These are phyloP conservation scores for Gymnothorax reevesii DNA, from an alignment of 2,797 vertebrate species.

Conservation along the genomic window DNA sequence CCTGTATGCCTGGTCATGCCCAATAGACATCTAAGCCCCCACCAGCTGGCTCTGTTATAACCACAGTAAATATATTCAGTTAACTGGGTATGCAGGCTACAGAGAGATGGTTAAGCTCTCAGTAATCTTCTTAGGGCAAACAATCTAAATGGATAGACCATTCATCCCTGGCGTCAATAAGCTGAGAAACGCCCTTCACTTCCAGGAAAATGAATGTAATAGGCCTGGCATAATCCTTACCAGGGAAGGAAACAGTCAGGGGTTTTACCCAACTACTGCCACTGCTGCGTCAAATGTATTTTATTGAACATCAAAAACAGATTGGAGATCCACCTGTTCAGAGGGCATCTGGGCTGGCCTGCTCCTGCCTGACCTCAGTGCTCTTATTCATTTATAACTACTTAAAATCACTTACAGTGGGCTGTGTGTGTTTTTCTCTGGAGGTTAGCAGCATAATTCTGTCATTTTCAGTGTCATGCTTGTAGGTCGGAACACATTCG, in stretches of 20 bases:
- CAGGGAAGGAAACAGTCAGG: background rate
- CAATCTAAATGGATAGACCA: constrained; percentile 34
- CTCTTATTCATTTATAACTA: background rate
- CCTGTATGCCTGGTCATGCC: background rate
- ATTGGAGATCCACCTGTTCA: background rate
- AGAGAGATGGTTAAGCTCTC: constrained; percentile 39
- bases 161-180: constrained; percentile 31
- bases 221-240: background rate
- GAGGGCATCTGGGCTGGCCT: background rate
- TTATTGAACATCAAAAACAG: background rate
- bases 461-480: background rate
- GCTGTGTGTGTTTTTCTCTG: background rate
- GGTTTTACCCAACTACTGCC: background rate
- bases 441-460: background rate
- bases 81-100: background rate
- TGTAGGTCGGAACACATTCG: background rate
- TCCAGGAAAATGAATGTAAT: background rate
- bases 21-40: background rate
- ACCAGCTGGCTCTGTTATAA: background rate
- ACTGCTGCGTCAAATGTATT: background rate
- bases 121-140: constrained; percentile 54
- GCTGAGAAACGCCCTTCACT: background rate
- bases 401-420: background rate
- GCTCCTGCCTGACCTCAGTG: background rate
- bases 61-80: background rate